phyloP scores from a whole-genome alignment of 2,888 invertebrate genomes.

The Bellardia bayeri region DNA sequence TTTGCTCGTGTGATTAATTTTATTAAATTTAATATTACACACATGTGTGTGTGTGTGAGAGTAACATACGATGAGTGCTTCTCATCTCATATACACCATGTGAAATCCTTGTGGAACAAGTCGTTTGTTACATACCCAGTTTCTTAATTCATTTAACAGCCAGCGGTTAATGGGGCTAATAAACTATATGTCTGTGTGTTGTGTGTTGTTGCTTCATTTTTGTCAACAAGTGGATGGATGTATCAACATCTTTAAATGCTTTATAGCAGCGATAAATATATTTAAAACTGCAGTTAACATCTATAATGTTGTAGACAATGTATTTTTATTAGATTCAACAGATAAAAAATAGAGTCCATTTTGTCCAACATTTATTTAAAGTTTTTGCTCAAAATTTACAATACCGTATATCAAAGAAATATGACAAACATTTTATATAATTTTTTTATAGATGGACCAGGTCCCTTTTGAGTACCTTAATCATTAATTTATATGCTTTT shows the following conservation, averaged over 20 bases:
- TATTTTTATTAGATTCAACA: neutral
- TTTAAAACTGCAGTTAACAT: neutral
- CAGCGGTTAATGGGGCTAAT: constrained; percentile 58
- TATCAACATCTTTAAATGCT: neutral
- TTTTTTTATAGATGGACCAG: no score
- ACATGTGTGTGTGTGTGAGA: neutral
- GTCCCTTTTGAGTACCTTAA: no score
- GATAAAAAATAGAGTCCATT: no score
- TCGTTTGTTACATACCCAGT: neutral
- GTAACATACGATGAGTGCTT: constrained; percentile 7
- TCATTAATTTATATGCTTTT: no score
- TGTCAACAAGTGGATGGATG: constrained; percentile 39
- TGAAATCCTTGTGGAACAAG: constrained; percentile 10
- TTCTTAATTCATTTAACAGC: constrained; percentile 50
- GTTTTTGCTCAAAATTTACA: no score
- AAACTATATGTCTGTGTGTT: constrained; percentile 35
- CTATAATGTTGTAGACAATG: neutral
- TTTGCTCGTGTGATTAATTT: constrained; percentile 68
- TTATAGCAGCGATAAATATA: neutral
- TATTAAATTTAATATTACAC: constrained; percentile 58
- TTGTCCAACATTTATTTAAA: no score
- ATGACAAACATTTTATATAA: no score
- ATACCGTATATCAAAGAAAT: no score
- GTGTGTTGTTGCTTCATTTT: neutral
- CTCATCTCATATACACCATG: neutral